phyloP scores from a whole-genome alignment of 1,140 invertebrate genomes.

The Camponotus pennsylvanicus region DNA sequence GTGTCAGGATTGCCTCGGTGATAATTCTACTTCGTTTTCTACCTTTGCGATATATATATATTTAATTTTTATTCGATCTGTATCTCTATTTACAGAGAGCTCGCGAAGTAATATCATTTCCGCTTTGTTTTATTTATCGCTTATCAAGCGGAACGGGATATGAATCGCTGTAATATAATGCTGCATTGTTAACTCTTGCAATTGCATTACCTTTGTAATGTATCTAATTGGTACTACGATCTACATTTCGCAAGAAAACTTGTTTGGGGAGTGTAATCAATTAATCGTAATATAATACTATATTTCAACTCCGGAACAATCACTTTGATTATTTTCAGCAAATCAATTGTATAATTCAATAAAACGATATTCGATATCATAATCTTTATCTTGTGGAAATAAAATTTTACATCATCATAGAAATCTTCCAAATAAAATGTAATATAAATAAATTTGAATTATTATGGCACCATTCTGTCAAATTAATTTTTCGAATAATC shows the following conservation, averaged over 20 bases:
- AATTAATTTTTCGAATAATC: background rate
- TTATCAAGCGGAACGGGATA: background rate
- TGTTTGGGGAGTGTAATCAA: background rate
- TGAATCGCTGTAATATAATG: background rate
- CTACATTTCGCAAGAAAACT: background rate
- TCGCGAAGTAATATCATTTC: background rate
- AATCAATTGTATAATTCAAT: slow-evolving; percentile 7
- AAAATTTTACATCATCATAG: slow-evolving; percentile 20
- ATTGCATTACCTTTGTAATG: background rate
- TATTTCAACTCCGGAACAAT: background rate
- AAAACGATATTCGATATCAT: background rate
- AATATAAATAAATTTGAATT: background rate
- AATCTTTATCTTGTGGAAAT: background rate
- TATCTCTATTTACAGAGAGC: background rate
- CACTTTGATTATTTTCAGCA: background rate
- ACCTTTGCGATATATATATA: background rate
- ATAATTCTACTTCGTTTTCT: background rate
- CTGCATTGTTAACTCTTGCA: slow-evolving; percentile 11
- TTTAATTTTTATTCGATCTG: background rate
- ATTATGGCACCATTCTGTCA: background rate
- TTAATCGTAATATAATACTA: background rate
- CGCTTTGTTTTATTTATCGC: slow-evolving; percentile 1
- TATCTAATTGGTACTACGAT: background rate
- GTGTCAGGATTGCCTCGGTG: background rate
- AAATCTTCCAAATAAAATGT: background rate